Base-by-base conservation (phyloP, 2,888 invertebrate genomes). In the Tenthredo mesomela region DNA sequence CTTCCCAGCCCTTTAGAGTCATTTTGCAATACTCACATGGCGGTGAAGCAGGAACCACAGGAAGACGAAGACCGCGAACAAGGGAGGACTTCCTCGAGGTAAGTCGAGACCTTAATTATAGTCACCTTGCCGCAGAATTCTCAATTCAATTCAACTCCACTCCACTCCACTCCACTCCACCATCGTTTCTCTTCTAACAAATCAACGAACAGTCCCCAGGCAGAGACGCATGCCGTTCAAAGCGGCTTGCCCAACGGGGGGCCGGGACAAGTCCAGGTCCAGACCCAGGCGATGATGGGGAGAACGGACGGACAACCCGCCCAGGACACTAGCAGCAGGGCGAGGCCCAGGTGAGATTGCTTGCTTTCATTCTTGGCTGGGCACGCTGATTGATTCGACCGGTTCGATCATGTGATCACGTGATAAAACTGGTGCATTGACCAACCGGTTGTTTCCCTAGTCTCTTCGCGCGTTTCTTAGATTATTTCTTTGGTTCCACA, bases 21-120 rank as follows among this genome's bases (percentile, higher is more conserved):
- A 54, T 88, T 91, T 85, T 73, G 71, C 61, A 82, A 33, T 18
- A 87, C 90, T 85, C 91, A 90, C 86, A 93, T 93, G 93, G 93
- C 93, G 86, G 93, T 93, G 43, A 93, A 93, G 86, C 93, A 93
- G 87, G 93, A 93, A 87, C 93, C 92, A 2, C 92, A 92, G 86
- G 93, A 93, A 87, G 91, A 93, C 86, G 93, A 93, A 85, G 92
- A 92, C 84, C 89, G 90, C 37, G 89, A 88, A 61, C 90, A 91
- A 77, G 90, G 91, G 85, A 86, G 89, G 78, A 90, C 86, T 47
- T 82, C 82, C 12, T 47, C 67, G 21, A 82, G 82, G 82, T 82
- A 29, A 82, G 82, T 33, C 43, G 70, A 33, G 43, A 21, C 33
- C 37, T 58, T 33, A 43, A 80, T 54, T 33, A 54, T 25, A 29